Base-by-base conservation (phyloP, 1,140 invertebrate genomes). In the Portunus trituberculatus region DNA sequence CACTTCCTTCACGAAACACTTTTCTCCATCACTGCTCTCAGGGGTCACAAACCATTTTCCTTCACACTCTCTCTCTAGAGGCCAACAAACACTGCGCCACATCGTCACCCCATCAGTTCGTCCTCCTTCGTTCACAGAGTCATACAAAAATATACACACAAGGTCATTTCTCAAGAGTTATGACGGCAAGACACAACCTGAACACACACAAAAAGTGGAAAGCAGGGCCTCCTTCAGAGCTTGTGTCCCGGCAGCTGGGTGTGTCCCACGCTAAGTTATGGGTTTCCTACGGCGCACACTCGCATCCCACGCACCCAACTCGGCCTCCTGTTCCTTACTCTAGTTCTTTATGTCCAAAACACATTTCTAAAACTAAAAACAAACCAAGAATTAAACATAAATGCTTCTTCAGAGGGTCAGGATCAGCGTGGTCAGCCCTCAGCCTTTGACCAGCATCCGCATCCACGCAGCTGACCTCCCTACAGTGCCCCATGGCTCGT, bases 401-500 rank as follows among this genome's bases (percentile, higher is more conserved):
- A 25, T n/a, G 20, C 67, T n/a, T 76, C 67, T 76, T 76, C 67
- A n/a, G 67, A 20, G 16, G 52, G 52, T 12, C 12, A 12, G 8
- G 25, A n/a, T 12, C 67, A n/a, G 67, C 2, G 6, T 20, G 67
- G n/a, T 76, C 67, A 25, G 25, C 0, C 67, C 20, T n/a, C 67
- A n/a, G n/a, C 67, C 20, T 76, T 76, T 76, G n/a, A 76, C 67
- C 67, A 39, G 39, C 39, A 59, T 59, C 83, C 84, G 0, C n/a
- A 67, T 59, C 90, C 4, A 31, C 14, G 12, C 48, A 76, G 45
- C 8, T 67, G 59, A 52, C 31, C 29, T 16, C 29, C 28, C 76
- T 86, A 25, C 29, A 59, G n/a, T 82, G 67, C 67, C 67, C 28
- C 84, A 29, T 59, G 39, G 76, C 92, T 84, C 8, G 92, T 84